phyloP scores from a whole-genome alignment of 2,797 vertebrate species.

The Melanotaenia trifasciata region DNA sequence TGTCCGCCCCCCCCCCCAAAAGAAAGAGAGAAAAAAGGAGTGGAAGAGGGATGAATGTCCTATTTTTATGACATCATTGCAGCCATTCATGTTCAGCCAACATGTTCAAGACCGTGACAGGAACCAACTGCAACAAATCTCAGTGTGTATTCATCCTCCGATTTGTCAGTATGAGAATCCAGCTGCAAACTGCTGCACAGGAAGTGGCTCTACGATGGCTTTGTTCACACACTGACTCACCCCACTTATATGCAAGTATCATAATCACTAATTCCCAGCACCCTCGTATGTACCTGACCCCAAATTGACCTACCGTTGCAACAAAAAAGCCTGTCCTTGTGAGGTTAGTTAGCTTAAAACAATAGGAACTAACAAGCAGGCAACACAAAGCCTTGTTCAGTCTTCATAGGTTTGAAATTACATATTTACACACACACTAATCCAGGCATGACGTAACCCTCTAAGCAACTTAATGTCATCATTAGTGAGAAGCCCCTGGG shows the following conservation, averaged over 20 bases:
- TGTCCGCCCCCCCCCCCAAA: not conserved
- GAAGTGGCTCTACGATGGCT: slow-evolving; percentile 64
- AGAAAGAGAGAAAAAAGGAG: not conserved
- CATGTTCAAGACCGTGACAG: slow-evolving; percentile 21
- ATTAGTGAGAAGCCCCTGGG: slow-evolving; percentile 44
- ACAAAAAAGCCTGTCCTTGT: not conserved
- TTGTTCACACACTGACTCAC: slow-evolving; percentile 38
- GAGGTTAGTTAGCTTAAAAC: not conserved
- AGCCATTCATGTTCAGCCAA: slow-evolving; percentile 34
- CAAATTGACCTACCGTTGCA: not conserved
- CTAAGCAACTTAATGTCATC: slow-evolving; percentile 57
- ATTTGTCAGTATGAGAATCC: slow-evolving; percentile 65
- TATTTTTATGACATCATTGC: slow-evolving; percentile 56
- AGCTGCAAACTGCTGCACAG: slow-evolving; percentile 69
- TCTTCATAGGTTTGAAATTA: slow-evolving; percentile 9
- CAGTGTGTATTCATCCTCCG: slow-evolving; percentile 44
- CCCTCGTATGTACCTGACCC: not conserved
- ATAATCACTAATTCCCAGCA: not conserved
- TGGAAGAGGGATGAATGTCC: not conserved
- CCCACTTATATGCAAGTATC: not conserved
- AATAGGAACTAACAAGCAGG: not conserved
- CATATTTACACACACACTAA: slow-evolving; percentile 25
- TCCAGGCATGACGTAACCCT: slow-evolving; percentile 59
- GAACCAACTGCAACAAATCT: slow-evolving; percentile 27
- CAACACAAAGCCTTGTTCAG: not conserved